These are phyloP conservation scores for Meta bourneti DNA, from an alignment of 2,888 invertebrate species.

Conservation along the genomic window DNA sequence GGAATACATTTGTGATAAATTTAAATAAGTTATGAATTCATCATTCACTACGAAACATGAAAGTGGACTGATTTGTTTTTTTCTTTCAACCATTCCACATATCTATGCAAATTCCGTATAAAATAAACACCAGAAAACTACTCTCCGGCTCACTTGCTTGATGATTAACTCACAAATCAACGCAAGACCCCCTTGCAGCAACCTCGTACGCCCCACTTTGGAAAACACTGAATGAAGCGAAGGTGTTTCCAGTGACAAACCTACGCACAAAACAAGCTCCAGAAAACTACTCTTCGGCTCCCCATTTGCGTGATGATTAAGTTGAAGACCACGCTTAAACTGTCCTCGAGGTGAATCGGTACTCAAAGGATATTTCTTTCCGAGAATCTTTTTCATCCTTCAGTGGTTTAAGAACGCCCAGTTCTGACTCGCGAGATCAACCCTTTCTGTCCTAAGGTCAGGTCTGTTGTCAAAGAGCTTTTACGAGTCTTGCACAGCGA, in stretches of 20 bases:
- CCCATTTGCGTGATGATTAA: not conserved
- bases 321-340: not conserved
- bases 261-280: not conserved
- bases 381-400: conserved; percentile 20
- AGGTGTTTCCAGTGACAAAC: not conserved
- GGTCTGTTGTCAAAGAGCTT: conserved; percentile 24
- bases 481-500: not conserved
- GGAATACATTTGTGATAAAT: too few relatives aligned
- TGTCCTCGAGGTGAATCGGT: not conserved
- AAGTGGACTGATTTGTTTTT: too few relatives aligned
- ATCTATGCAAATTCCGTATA: too few relatives aligned
- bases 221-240: not conserved
- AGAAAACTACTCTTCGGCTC: not conserved
- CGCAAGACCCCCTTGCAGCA: too few relatives aligned
- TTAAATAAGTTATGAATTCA: too few relatives aligned
- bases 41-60: too few relatives aligned
- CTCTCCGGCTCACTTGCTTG: too few relatives aligned
- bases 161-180: too few relatives aligned
- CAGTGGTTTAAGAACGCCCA: conserved; percentile 11
- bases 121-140: too few relatives aligned
- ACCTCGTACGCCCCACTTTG: too few relatives aligned
- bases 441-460: conserved; percentile 34
- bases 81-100: too few relatives aligned
- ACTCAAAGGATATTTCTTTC: conserved; percentile 4
- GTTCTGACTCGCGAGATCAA: conserved; percentile 27